phyloP scores from a whole-genome alignment of 2,888 invertebrate genomes.

The Drosophila subsilvestris region DNA sequence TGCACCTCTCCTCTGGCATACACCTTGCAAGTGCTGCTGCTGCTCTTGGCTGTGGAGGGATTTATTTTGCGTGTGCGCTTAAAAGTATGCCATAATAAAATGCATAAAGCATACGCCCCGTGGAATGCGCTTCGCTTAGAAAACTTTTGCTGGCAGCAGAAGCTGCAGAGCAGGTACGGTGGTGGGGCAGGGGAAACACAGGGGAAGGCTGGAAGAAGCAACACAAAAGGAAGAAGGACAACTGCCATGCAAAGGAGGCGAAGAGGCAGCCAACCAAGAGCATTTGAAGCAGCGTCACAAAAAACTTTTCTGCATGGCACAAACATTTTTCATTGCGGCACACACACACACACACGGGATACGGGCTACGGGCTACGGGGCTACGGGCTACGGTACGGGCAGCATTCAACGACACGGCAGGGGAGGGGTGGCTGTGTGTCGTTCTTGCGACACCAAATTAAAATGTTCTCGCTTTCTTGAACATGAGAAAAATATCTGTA shows the following conservation, averaged over 20 bases:
- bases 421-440: neutral
- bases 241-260: neutral
- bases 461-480: conserved; percentile 21
- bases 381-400: too few species aligned
- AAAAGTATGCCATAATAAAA: conserved; percentile 73
- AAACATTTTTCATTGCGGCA: conserved; percentile 19
- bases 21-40: conserved; percentile 28
- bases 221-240: neutral
- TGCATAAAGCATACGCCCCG: conserved; percentile 71
- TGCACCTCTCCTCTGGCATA: neutral
- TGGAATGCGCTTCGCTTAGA: conserved; percentile 21
- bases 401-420: conserved; percentile 10
- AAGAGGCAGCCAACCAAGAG: neutral
- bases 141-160: conserved; percentile 33
- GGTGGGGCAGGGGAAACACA: neutral
- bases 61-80: conserved; percentile 59
- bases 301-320: conserved; percentile 17
- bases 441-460: conserved; percentile 39
- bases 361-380: too few species aligned
- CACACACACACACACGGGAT: neutral
- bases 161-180: conserved; percentile 13
- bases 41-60: conserved; percentile 21
- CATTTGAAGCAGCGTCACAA: neutral
- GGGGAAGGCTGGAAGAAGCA: neutral
- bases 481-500: neutral